A percentile compares a stretch with the other conserved stretches of the same genome.
Conservation (phyloP, 2,113 vertebrate species). For the Hemibagrus wyckioides region DNA sequence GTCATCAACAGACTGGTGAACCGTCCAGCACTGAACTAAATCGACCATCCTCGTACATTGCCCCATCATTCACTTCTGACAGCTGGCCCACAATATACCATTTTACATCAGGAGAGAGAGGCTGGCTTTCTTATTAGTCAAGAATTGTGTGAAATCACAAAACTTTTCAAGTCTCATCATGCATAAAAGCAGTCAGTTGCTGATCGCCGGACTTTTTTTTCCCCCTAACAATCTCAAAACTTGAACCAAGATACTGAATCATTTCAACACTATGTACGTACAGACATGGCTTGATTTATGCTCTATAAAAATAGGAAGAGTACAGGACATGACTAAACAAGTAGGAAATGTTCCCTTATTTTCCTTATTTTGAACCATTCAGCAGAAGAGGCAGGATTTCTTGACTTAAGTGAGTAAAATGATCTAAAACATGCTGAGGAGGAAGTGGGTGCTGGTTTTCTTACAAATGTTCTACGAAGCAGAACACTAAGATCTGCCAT, state of each 20-base stretch:
- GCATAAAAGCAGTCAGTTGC: not conserved
- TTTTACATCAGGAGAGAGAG: not conserved
- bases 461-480: not conserved
- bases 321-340: not conserved
- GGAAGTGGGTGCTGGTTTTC: not conserved
- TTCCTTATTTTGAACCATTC: not conserved
- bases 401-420: not conserved
- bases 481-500: not conserved
- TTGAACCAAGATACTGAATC: not conserved
- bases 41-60: not conserved
- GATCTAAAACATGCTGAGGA: not conserved
- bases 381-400: not conserved
- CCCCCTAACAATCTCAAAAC: not conserved
- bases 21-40: not conserved
- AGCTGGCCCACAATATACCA: not conserved
- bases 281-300: slow-evolving; percentile 9
- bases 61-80: not conserved
- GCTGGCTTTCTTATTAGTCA: not conserved
- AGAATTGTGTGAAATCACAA: not conserved
- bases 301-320: not conserved
- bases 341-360: not conserved
- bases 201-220: not conserved
- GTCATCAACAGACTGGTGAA: not conserved
- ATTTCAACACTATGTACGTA: not conserved
- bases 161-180: not conserved